phyloP scores from a whole-genome alignment of 2,888 invertebrate genomes.

The Rosalia funebris region DNA sequence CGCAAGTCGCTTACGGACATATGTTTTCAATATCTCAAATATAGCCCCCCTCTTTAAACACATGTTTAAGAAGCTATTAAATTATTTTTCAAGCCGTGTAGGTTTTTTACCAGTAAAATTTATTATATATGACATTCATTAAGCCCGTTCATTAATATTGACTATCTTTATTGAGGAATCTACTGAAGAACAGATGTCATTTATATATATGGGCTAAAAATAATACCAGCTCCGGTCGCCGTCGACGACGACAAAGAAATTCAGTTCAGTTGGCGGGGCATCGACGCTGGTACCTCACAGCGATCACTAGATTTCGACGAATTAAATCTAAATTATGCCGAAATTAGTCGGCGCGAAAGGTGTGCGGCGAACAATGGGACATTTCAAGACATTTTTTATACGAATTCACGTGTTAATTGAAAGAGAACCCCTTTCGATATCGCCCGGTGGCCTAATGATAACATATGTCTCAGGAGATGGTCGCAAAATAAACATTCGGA shows the following conservation, averaged over 20 bases:
- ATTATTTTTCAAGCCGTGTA: conserved; percentile 44
- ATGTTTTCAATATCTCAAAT: conserved; percentile 50
- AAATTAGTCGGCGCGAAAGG: neutral
- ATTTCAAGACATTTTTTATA: no score
- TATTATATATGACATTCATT: conserved; percentile 48
- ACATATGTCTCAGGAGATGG: conserved; percentile 23
- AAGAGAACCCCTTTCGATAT: neutral
- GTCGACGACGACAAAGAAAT: conserved; percentile 37
- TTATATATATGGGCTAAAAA: conserved; percentile 43
- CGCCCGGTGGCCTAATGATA: conserved; percentile 7
- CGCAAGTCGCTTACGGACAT: conserved; percentile 31
- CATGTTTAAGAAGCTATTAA: conserved; percentile 48
- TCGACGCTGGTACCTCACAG: neutral
- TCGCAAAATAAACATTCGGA: conserved; percentile 10
- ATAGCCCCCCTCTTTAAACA: conserved; percentile 43
- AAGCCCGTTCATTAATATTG: conserved; percentile 46
- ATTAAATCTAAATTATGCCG: neutral
- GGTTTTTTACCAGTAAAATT: conserved; percentile 44
- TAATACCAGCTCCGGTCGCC: conserved; percentile 23
- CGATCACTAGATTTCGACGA: neutral
- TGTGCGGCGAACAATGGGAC: no score
- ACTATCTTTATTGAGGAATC: conserved; percentile 48
- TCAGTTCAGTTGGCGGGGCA: conserved; percentile 26
- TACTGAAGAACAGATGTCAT: conserved; percentile 46
- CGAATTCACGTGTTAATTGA: no score